A percentile compares a stretch with the other conserved stretches of the same genome.
These are phyloP conservation scores for Boulengeromyrus knoepffleri DNA, from an alignment of 2,113 vertebrate genomes.

Conservation along the genomic window DNA sequence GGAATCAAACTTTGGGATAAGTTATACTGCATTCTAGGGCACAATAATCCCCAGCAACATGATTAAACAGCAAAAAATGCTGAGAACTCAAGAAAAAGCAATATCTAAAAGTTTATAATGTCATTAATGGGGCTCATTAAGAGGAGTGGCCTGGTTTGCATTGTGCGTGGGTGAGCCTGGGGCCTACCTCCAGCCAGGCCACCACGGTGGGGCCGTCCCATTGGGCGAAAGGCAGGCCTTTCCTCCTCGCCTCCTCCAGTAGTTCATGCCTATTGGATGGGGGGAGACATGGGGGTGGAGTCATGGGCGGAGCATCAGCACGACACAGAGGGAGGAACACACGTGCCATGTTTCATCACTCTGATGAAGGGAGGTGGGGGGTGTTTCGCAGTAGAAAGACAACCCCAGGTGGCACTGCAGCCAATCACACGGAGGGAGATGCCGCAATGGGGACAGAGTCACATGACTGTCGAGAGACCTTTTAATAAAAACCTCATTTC, in stretches of 20 bases:
- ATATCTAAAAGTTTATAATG: background rate
- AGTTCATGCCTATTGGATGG: conserved; percentile 79
- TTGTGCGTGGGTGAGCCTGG: background rate
- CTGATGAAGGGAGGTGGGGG: background rate
- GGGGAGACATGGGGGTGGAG: background rate
- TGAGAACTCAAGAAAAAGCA: conserved; percentile 2
- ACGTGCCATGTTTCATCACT: background rate
- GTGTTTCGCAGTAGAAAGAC: background rate
- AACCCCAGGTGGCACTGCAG: background rate
- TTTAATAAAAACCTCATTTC: background rate
- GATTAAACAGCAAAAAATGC: background rate
- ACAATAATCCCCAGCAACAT: background rate
- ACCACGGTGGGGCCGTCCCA: conserved; percentile 98
- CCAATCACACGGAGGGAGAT: background rate
- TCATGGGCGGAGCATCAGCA: background rate
- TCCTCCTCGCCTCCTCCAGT: conserved; percentile 92
- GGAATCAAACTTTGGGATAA: background rate
- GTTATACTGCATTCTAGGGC: background rate
- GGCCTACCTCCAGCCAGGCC: conserved; percentile 87
- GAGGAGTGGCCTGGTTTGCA: background rate
- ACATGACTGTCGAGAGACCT: background rate
- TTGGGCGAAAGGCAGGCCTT: conserved; percentile 94
- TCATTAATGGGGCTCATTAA: background rate
- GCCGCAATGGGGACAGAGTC: background rate
- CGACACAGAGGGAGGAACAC: background rate